Evolutionary conservation across 2,797 vertebrate species (phyloP), one percentile per base, ranked within the genome.

Genomic region (Cirrhinus molitorella): DNA sequence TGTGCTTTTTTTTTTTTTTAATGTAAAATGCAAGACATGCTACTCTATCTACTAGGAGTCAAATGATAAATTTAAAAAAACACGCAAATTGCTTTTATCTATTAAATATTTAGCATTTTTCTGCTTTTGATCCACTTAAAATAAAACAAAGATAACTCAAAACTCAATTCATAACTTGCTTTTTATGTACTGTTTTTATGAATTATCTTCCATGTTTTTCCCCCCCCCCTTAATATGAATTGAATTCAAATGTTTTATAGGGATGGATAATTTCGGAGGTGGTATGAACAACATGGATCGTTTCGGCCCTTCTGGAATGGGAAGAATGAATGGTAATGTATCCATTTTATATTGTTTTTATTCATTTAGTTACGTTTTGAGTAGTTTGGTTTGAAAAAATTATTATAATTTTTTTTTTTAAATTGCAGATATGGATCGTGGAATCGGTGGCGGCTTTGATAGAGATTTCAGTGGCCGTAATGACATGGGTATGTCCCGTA

Each of bases 221-320:
- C n/a, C n/a, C n/a, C n/a, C n/a, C 3, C 14, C 47, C 16, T 16
- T 23, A 8, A 61, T 25, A 61, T 61, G 25, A 28, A 12, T 16
- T 7, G 0, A 53, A 40, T 47, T 47, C 1, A 7, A 10, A 45
- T 80, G 37, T 25, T 84, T 72, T 87, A 91, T 47, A 98, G 97
- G 97, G 88, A 97, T 99, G 96, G 98, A 99, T 73, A 98, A 97
- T 84, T 98, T 97, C 88, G 96, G 96, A 79, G 94, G 91, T 14
- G 95, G 94, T 23, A 94, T 98, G 95, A 97, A 97, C 81, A 97
- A 96, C 93, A 95, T 98, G 85, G 95, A 95, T 49, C 96, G 97
- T 71, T 99, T 97, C 86, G 96, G 97, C 6, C 94, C 95, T 5
- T 96, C 96, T 2, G 98, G 97, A 51, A 98, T 99, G 95, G 96